phyloP scores from a whole-genome alignment of 2,888 invertebrate species.

The Phrixothrix hirtus region DNA sequence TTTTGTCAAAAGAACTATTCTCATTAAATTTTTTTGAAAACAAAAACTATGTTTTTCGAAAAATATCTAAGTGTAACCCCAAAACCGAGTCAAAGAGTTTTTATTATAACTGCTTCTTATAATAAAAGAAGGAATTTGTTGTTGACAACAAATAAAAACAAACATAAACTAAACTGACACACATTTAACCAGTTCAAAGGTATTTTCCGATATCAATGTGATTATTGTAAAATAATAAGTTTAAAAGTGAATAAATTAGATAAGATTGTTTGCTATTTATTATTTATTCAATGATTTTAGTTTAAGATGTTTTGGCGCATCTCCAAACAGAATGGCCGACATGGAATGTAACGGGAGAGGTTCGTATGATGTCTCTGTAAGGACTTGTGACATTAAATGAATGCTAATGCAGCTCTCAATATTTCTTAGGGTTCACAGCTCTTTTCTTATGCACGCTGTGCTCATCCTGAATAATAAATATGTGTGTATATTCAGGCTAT shows the following conservation, averaged over 20 bases:
- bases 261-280: slow-evolving; percentile 3
- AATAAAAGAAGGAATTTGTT: too few species aligned
- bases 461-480: slow-evolving; percentile 25
- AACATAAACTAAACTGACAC: too few species aligned
- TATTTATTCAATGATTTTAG: slow-evolving; percentile 16
- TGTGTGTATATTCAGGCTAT: slow-evolving; percentile 20
- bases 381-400: slow-evolving; percentile 35
- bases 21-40: neutral
- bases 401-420: slow-evolving; percentile 45
- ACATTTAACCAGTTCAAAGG: too few species aligned
- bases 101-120: too few species aligned
- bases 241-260: too few species aligned
- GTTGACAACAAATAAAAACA: too few species aligned
- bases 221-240: too few species aligned
- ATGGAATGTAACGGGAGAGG: slow-evolving; percentile 43
- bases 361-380: slow-evolving; percentile 41
- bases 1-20: too few species aligned
- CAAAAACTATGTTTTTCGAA: neutral
- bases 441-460: slow-evolving; percentile 26
- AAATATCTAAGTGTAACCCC: too few species aligned
- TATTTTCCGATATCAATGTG: too few species aligned
- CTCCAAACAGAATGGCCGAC: slow-evolving; percentile 42
- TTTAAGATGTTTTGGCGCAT: slow-evolving; percentile 42
- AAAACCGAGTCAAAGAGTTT: too few species aligned
- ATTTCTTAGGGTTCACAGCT: slow-evolving; percentile 32